Base-by-base conservation (phyloP, 2,113 vertebrate genomes). In the Cyanocitta stelleri region DNA sequence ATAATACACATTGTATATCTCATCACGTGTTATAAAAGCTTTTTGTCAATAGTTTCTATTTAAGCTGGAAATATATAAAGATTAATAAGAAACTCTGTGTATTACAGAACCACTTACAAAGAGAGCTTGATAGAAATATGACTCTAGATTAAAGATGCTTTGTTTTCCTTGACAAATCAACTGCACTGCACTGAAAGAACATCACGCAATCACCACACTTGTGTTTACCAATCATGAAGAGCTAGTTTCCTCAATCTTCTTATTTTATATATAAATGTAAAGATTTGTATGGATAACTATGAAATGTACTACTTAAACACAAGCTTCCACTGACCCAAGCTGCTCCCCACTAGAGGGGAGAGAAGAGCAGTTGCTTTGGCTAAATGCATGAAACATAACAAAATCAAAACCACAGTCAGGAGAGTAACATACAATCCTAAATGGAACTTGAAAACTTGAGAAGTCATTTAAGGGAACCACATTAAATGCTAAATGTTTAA, bases 381-480 rank as follows among this genome's bases (percentile, higher is more conserved):
- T 84, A 94, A 97, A 96, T 1, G 44, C 84, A 97, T 51, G 89
- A 97, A 97, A 95, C 97, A 63, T 87, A 86, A 94, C 80, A 93
- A 98, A 98, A 97, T 97, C 95, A 98, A 98, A 98, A 98, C 95
- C 97, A 97, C 97, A 97, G 96, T 95, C 95, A 89, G 96, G 95
- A 95, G 96, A 97, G 95, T 96, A 98, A 97, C 97, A 93, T 97
- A 95, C 97, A 97, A 97, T 97, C 98, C 97, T 98, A 98, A 98
- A 98, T 96, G 98, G 98, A 98, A 98, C 98, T 98, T 78, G 97
- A 98, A 98, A 98, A 98, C 98, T 98, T 97, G 97, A 98, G 97
- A 98, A 98, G 98, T 98, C 98, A 98, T 98, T 98, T 98, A 97
- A 98, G 97, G 97, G 98, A 98, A 98, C 98, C 98, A 98, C 98